Base-by-base conservation (phyloP, 2,888 invertebrate genomes). In the Papilio elwesi region DNA sequence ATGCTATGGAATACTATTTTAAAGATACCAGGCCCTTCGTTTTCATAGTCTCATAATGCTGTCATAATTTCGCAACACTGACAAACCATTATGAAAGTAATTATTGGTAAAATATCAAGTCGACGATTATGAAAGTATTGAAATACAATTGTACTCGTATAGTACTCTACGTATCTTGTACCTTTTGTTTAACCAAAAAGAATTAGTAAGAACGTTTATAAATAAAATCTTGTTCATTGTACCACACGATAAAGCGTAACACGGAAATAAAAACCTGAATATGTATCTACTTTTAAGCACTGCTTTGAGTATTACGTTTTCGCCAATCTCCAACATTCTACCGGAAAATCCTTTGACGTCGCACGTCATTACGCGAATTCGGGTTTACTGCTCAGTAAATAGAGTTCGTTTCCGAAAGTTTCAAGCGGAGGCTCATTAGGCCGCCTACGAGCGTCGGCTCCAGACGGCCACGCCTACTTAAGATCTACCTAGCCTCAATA, bases 401-500 rank as follows among this genome's bases (percentile, higher is more conserved):
- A 89, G 83, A 80, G 83, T 73, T 82, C 79, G 78, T 80, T 76
- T 83, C 82, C 67, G 76, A 76, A 79, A 77, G 78, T 68, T 77
- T 74, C 73, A 73, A 57, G 70, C 76, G 77, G 77, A 77, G 80
- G 79, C 82, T 86, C 86, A 87, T 89, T 88, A 88, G 79, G 80
- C 80, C 81, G 82, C 83, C 83, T 83, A 80, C 82, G 80, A 81
- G 74, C 80, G 80, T 82, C 77, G 76, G 76, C 78, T 76, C 77
- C 81, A 86, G 85, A 85, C 79, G 67, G 77, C 80, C 86, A 85
- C 89, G 88, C 89, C 89, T 80, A 79, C 78, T 79, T 75, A 74
- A 74, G 69, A 66, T 68, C 55, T 74, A 52, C 68, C 47, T 49
- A 63, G 73, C 77, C 52, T 75, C 79, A 79, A 78, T 76, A 79